Percentiles rank a stretch among this genome's conserved stretches.
Conservation (phyloP, 1,140 invertebrate genomes). For the Drosophila athabasca region DNA sequence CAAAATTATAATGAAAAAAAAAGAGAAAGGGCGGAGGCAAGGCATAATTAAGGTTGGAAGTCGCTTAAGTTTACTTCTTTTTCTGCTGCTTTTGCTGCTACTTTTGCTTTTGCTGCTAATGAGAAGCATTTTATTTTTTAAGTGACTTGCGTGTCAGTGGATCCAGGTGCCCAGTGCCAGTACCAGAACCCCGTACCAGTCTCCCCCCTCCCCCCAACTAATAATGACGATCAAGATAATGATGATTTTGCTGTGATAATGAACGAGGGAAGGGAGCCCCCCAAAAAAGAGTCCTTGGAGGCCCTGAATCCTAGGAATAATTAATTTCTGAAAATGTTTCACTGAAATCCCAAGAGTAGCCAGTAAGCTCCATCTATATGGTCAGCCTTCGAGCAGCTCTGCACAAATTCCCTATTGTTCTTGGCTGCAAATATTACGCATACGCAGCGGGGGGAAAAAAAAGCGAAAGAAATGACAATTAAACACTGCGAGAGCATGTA, state of each 20-base stretch:
- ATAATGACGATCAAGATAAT: slow-evolving; percentile 37
- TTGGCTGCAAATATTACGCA: slow-evolving; percentile 50
- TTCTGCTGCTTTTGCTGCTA: slow-evolving; percentile 21
- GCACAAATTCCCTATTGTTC: slow-evolving; percentile 63
- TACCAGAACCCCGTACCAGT: no score
- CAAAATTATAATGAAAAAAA: slow-evolving; percentile 26
- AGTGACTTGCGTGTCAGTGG: slow-evolving; percentile 65
- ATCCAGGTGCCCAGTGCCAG: slow-evolving; percentile 1
- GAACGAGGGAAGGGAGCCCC: not conserved
- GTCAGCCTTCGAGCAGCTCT: slow-evolving; percentile 29
- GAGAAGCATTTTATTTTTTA: slow-evolving; percentile 77
- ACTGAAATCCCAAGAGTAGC: slow-evolving; percentile 32
- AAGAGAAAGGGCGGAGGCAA: not conserved
- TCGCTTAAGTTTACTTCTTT: slow-evolving; percentile 62
- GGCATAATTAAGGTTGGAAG: slow-evolving; percentile 75
- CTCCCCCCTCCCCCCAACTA: slow-evolving; percentile 14
- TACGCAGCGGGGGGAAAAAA: slow-evolving; percentile 43
- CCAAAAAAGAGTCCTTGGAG: not conserved
- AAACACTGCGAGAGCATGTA: slow-evolving; percentile 54
- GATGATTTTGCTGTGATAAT: slow-evolving; percentile 32
- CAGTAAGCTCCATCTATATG: slow-evolving; percentile 23
- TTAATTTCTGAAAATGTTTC: slow-evolving; percentile 29
- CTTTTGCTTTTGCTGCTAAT: slow-evolving; percentile 55
- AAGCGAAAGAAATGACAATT: slow-evolving; percentile 64
- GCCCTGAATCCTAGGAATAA: slow-evolving; percentile 7